Evolutionary conservation across 1,140 invertebrate species (phyloP).

Genomic region (Temnothorax nylanderi): DNA sequence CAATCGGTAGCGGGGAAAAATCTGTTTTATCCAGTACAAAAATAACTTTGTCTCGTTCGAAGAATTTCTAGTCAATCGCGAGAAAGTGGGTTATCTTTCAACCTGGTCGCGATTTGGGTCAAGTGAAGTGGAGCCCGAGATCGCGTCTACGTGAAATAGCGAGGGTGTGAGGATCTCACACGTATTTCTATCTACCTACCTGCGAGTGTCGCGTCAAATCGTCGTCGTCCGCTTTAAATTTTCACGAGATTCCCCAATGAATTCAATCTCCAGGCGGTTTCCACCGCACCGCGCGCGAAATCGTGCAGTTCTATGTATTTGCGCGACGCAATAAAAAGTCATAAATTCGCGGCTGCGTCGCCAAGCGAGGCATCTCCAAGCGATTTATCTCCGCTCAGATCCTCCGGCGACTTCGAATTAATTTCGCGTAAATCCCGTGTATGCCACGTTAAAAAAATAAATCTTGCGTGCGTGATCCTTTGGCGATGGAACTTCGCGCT

Average conservation of each 20-base stretch:
- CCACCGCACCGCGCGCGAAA: not conserved
- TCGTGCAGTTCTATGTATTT: not conserved
- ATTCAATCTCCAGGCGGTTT: slow-evolving; percentile 15
- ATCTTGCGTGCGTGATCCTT: not conserved
- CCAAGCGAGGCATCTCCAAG: not conserved
- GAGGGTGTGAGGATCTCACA: slow-evolving; percentile 23
- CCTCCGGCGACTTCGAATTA: not conserved
- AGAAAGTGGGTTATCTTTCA: slow-evolving; percentile 60
- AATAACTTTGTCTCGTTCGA: slow-evolving; percentile 49
- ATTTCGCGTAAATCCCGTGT: not conserved
- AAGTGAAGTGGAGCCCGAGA: slow-evolving; percentile 51
- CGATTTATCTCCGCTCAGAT: slow-evolving; percentile 5
- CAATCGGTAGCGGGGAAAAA: slow-evolving; percentile 5
- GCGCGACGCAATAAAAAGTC: slow-evolving; percentile 12
- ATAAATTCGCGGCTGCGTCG: not conserved
- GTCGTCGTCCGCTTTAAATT: slow-evolving; percentile 31
- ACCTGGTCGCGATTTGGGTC: slow-evolving; percentile 54
- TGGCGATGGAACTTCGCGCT: too few relatives aligned
- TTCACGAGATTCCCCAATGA: slow-evolving; percentile 16
- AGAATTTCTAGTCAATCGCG: slow-evolving; percentile 50
- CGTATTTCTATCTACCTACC: slow-evolving; percentile 1
- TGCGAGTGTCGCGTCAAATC: slow-evolving; percentile 8
- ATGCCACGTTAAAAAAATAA: not conserved
- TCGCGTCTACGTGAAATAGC: slow-evolving; percentile 41
- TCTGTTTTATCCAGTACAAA: slow-evolving; percentile 14